phyloP scores from a whole-genome alignment of 92 coral and sea anemone genomes.

The Siderastrea radians region DNA sequence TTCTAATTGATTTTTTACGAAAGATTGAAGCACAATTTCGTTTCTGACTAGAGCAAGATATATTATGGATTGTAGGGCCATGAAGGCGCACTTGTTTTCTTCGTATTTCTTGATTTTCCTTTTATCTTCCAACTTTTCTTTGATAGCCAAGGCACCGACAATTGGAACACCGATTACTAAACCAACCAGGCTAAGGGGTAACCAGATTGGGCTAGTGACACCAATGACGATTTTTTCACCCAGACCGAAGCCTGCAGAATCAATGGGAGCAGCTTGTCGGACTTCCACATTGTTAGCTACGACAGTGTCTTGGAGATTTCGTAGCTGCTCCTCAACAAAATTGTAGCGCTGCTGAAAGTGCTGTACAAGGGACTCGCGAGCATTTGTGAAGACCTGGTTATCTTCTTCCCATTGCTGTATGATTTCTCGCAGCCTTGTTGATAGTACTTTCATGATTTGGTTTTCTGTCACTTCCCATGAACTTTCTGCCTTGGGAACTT shows the following conservation, averaged over 20 bases:
- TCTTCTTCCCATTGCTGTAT: constrained; percentile 61
- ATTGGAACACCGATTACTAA: constrained; percentile 50
- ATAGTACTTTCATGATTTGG: constrained; percentile 8
- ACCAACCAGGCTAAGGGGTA: constrained; percentile 58
- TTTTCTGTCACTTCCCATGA: constrained; percentile 30
- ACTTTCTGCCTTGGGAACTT: constrained; percentile 21
- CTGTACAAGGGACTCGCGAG: constrained; percentile 28
- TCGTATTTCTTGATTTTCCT: constrained; percentile 18
- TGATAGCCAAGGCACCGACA: constrained; percentile 37
- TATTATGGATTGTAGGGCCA: constrained; percentile 22
- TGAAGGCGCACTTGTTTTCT: constrained; percentile 34
- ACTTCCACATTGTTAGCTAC: not conserved
- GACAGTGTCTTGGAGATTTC: constrained; percentile 5
- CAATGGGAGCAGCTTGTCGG: too few relatives aligned
- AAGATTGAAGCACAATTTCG: not conserved
- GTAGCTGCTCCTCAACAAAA: constrained; percentile 31
- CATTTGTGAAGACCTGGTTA: constrained; percentile 25
- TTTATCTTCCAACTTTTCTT: constrained; percentile 35
- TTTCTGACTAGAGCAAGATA: constrained; percentile 9
- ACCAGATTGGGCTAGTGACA: constrained; percentile 64
- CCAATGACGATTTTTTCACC: constrained; percentile 32
- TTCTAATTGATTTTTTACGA: constrained; percentile 27
- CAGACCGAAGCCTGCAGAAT: not conserved
- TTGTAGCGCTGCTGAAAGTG: constrained; percentile 30
- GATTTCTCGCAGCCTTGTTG: constrained; percentile 23